Percentiles rank a stretch among this genome's conserved stretches.
These are phyloP conservation scores for Tinea trinotella DNA, from an alignment of 2,888 invertebrate species.

Conservation along the genomic window DNA sequence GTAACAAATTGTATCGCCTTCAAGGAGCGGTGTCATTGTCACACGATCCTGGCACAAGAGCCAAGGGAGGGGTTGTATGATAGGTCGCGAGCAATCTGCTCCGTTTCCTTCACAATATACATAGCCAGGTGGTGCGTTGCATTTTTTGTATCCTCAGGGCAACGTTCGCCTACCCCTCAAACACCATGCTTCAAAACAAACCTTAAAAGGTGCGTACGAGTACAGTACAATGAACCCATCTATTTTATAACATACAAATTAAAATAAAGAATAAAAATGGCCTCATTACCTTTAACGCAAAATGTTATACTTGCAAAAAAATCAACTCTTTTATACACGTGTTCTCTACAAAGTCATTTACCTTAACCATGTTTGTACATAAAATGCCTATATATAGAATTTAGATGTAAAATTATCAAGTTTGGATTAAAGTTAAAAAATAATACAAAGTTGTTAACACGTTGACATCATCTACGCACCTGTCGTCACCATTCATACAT, in stretches of 20 bases:
- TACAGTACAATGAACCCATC: slow-evolving; percentile 14
- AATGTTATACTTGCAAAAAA: slow-evolving; percentile 4
- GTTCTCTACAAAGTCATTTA: slow-evolving; percentile 5
- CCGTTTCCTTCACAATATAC: slow-evolving; percentile 9
- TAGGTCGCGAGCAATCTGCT: slow-evolving; percentile 14
- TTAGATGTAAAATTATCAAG: neutral
- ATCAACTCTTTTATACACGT: neutral
- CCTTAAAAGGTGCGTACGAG: slow-evolving; percentile 39
- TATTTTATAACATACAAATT: neutral
- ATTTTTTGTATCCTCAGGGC: slow-evolving; percentile 33
- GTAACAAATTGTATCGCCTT: no score
- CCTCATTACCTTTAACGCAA: neutral
- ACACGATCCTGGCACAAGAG: no score
- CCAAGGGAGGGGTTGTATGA: neutral
- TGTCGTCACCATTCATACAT: neutral
- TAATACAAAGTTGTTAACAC: neutral
- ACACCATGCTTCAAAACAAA: slow-evolving; percentile 49
- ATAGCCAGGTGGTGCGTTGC: slow-evolving; percentile 20
- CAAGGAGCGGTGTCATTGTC: no score
- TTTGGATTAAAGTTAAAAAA: neutral
- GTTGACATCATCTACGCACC: neutral
- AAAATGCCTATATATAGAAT: neutral
- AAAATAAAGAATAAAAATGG: neutral
- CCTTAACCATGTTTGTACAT: neutral
- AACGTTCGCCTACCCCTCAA: slow-evolving; percentile 36